Base-by-base conservation (phyloP, 2,888 invertebrate species). In the Drosophila atripex region DNA sequence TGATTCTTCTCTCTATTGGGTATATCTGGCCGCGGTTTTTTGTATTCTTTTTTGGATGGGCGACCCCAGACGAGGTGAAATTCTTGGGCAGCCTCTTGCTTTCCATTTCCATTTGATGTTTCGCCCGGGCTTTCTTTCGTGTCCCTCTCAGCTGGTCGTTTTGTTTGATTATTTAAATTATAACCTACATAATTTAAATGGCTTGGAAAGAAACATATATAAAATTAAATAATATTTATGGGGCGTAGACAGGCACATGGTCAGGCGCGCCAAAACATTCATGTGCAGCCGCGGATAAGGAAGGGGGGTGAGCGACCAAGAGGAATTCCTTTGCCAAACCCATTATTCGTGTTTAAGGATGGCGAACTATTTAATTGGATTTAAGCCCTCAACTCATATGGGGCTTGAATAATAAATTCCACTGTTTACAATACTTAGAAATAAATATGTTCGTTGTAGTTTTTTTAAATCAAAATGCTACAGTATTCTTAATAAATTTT, bases 161-260 rank as follows among this genome's bases (percentile, higher is more conserved):
- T 58, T 77, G 71, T 53, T 71, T 63, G 65, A 73, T 72, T 74
- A 87, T 83, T 87, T 73, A 87, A 83, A 85, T 76, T 82, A 83
- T 83, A 83, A 83, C 88, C 88, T 83, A 83, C 88, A 83, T 83
- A 80, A 82, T 85, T 71, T 76, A 76, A 83, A 83, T 83, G 88
- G 78, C 78, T 74, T 57, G 73, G 79, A 83, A 78, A 85, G 72
- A 87, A 71, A 73, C 58, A 84, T 78, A 76, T 57, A 69, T 53
- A 66, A 65, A 72, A 82, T 82, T 82, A 73, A 85, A 87, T 80
- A 80, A 87, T 87, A 83, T 83, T 83, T 87, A 83, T 83, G 82
- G 70, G 70, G 60, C 82, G 87, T 78, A 76, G 82, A 87, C 82
- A 87, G 88, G 71, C 82, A 87, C 82, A 83, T 78, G 88, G 82